Evolutionary conservation across 2,113 vertebrate species (phyloP), one percentile per base, ranked within the genome.

Genomic region (Misgurnus mizolepis): DNA sequence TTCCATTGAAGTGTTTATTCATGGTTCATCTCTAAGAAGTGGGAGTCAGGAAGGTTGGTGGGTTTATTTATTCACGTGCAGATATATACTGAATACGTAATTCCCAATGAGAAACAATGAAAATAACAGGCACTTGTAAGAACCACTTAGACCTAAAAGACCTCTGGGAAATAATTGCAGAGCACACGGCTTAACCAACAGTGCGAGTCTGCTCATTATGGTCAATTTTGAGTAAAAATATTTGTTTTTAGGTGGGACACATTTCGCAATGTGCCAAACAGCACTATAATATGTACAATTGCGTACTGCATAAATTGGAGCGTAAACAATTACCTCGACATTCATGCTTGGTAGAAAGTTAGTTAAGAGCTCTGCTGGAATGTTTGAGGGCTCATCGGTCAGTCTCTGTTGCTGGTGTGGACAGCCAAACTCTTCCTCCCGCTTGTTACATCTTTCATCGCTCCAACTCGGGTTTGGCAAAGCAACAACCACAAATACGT

Each of bases 101-200:
- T 69, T 58, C 18, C 22, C 67, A 67, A 67, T 65, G 67, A 67
- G 67, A 68, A 66, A 60, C 11, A 27, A 80, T 76, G 27, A 43
- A 77, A 80, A 77, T 71, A 68, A 78, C 66, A 66, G 58, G 67
- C 67, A 78, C 55, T 68, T 67, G 75, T 82, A 66, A 73, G 66
- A 78, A 53, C 67, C 74, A 73, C 53, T 80, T 78, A 80, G 40
- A 62, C 60, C 14, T 8, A 17, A 53, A 34, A 41, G 22, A 8
- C 40, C 69, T 74, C 75, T 84, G 74, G 82, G 82, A 84, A 84
- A 69, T 74, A 40, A 74, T 56, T 66, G 56, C 45, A 7, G 2
- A 60, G 41, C 49, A 60, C 43, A 70, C 47, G 50, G 34, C 50
- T 56, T 41, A 41, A 49, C 3, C 45, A 49, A 41, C 53, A 72